A percentile compares a stretch with the other conserved stretches of the same genome.
phyloP scores from a whole-genome alignment of 2,888 invertebrate species.

The Aphidoletes aphidimyza region DNA sequence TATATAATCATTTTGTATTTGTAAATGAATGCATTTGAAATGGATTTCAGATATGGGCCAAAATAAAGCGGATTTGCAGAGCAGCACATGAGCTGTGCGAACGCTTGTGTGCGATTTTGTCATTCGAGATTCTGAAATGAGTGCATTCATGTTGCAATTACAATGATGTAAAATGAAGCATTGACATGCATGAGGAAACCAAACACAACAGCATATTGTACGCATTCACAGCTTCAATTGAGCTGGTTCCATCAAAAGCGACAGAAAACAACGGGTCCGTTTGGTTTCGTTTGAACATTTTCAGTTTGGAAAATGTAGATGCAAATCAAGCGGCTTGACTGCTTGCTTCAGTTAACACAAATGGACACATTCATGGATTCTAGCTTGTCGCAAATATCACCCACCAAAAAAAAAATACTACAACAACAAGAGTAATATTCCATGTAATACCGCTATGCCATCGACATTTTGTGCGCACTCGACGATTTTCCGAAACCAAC shows the following conservation, averaged over 20 bases:
- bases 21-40: neutral
- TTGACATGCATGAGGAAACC: constrained; percentile 40
- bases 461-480: neutral
- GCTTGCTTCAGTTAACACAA: neutral
- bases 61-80: constrained; percentile 30
- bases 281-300: too few species aligned
- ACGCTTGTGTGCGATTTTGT: too few species aligned
- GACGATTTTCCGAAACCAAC: constrained; percentile 1
- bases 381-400: neutral
- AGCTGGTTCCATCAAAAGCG: neutral
- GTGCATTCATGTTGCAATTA: constrained; percentile 36
- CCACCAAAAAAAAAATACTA: too few species aligned
- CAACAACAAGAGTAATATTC: too few species aligned
- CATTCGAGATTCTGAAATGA: constrained; percentile 34
- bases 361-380: constrained; percentile 5
- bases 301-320: too few species aligned
- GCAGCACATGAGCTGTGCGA: constrained; percentile 5
- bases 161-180: constrained; percentile 7
- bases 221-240: neutral
- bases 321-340: too few species aligned
- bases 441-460: neutral
- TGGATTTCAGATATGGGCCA: constrained; percentile 18
- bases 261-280: neutral
- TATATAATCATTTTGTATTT: neutral
- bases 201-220: neutral